Conservation (phyloP, 2,797 vertebrate species). For the Amblyraja radiata region DNA sequence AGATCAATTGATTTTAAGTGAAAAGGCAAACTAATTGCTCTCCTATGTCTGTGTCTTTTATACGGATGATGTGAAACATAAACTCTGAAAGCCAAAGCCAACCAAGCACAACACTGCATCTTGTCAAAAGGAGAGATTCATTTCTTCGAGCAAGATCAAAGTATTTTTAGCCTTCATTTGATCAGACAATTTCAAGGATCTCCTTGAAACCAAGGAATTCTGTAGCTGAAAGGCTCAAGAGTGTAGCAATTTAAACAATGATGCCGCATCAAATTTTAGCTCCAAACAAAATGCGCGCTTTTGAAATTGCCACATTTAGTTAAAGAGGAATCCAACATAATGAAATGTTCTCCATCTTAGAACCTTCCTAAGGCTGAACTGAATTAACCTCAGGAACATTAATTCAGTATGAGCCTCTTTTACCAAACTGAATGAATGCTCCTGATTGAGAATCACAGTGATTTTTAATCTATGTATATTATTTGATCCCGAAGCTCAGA, state of each 20-base stretch:
- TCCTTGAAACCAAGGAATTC: constrained; percentile 6
- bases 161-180: not conserved
- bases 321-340: not conserved
- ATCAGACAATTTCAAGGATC: not conserved
- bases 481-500: not conserved
- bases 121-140: constrained; percentile 14
- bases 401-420: not conserved
- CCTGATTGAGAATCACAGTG: not conserved
- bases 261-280: not conserved
- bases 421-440: not conserved
- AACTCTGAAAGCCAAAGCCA: not conserved
- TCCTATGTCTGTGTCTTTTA: not conserved
- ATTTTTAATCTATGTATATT: not conserved
- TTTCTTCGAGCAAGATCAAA: not conserved
- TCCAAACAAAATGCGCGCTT: not conserved
- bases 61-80: not conserved
- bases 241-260: not conserved
- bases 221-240: not conserved
- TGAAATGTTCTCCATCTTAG: not conserved
- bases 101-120: not conserved
- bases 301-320: not conserved
- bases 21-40: constrained; percentile 34
- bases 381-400: not conserved
- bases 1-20: constrained; percentile 32
- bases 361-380: not conserved